Evolutionary conservation across 2,113 vertebrate genomes (phyloP).

Genomic region (Hippocampus mohnikei): DNA sequence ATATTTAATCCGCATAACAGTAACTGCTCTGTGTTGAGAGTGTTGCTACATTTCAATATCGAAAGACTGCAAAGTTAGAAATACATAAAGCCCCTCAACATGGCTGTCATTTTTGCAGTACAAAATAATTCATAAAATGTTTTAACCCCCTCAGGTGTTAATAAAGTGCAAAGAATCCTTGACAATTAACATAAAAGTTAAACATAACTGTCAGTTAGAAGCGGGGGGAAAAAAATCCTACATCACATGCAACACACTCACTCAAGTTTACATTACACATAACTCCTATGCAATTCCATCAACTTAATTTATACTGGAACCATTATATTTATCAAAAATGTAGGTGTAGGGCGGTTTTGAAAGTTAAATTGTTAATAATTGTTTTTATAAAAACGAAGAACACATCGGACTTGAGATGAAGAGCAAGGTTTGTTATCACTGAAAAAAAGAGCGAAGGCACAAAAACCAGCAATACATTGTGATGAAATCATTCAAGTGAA

Average conservation of each 20-base stretch:
- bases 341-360: constrained; percentile 20
- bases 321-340: constrained; percentile 10
- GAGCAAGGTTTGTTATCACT: constrained; percentile 13
- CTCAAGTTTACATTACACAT: neutral
- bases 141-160: constrained; percentile 20
- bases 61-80: constrained; percentile 5
- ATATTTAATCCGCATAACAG: neutral
- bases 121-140: constrained; percentile 12
- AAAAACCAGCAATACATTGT: constrained; percentile 19
- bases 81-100: constrained; percentile 13
- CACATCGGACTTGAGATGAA: constrained; percentile 19
- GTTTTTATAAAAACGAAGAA: constrained; percentile 12
- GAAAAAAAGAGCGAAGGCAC: constrained; percentile 28
- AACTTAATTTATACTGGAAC: constrained; percentile 31
- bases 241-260: constrained; percentile 37
- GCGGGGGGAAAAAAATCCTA: constrained; percentile 21
- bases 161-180: constrained; percentile 63
- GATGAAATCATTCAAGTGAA: neutral
- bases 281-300: constrained; percentile 4
- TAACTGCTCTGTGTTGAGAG: constrained; percentile 4
- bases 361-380: constrained; percentile 12
- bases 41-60: constrained; percentile 41
- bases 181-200: constrained; percentile 22
- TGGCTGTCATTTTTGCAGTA: constrained; percentile 14
- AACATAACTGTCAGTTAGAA: constrained; percentile 11